Evolutionary conservation across 2,797 vertebrate genomes (phyloP), one percentile per base, ranked within the genome.

Genomic region (Neosilurus mollespiculum): DNA sequence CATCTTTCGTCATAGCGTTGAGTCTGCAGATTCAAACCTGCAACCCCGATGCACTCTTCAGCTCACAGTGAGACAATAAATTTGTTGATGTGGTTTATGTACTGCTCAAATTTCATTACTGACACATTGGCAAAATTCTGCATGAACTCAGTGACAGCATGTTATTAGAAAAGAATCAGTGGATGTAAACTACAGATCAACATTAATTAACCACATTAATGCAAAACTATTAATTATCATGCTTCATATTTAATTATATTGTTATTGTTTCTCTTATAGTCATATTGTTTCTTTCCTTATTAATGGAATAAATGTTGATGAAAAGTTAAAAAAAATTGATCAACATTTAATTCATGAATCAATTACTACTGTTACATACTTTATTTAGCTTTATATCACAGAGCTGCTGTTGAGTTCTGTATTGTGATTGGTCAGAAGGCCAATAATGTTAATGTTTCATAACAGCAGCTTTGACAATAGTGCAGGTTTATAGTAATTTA

Each of bases 21-120:
- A 78, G 72, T 83, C 84, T 87, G 86, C 87, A 86, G 26, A 84
- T 67, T 64, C 30, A 53, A 14, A 18, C 20, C 26, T 81, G 58
- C 37, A 66, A 49, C 76, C 22, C 14, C 3, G 1, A 75, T 18
- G 26, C 16, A 10, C 56, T 24, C 5, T 64, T 43, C 37, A 62
- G 34, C 1, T 43, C 22, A 43, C n/a, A 61, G 43, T n/a, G 9
- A 12, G 4, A 56, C 9, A 4, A 24, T 71, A 24, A 30, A 72
- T 16, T 18, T 30, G 24, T 8, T 3, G 12, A 43, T 43, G 43
- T 43, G 43, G 43, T 43, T 43, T 43, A 43, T 22, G 62, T 20
- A 30, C 5, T 11, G 14, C 26, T 66, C 64, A 30, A 9, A 67
- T 16, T 18, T 49, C 1, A 12, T 69, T 67, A 43, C 34, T 22